Base-by-base conservation (phyloP, 2,113 vertebrate genomes). In the Rhea americana region DNA sequence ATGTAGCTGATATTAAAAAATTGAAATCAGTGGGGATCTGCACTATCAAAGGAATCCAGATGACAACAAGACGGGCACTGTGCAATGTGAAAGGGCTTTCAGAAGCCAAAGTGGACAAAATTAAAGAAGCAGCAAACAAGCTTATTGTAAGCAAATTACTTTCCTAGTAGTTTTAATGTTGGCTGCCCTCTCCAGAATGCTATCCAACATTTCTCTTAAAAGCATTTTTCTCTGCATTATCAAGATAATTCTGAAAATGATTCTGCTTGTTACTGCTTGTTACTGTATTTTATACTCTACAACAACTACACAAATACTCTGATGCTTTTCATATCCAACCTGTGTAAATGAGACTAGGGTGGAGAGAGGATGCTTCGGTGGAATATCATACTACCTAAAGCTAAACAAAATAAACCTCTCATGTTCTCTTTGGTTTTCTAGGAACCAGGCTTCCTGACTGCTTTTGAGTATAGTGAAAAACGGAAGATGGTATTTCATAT, bases 61-160 rank as follows among this genome's bases (percentile, higher is more conserved):
- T 99, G 99, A 99, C 99, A 11, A 99, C 99, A 14, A 98, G 98
- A 80, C 98, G 98, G 73, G 97, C 98, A 16, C 97, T 99, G 32
- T 99, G 98, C 97, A 99, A 99, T 77, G 98, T 99, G 81, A 99
- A 99, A 96, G 99, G 99, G 26, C 98, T 99, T 80, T 99, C 99
- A 13, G 99, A 99, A 94, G 99, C 98, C 62, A 99, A 99, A 97
- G 99, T 99, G 95, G 99, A 99, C 87, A 99, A 99, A 97, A 99
- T 99, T 93, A 99, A 99, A 98, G 99, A 99, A 83, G 99, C 99
- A 25, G 99, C 99, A 94, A 99, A 99, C 96, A 99, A 99, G 91
- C 97, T 99, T 80, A 97, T 99, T 97, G 99, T 99, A 97, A 98
- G 97, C 74, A 59, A 87, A 25, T 68, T 67, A 32, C 59, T 67